Evolutionary conservation across 2,888 invertebrate species (phyloP), one percentile per base, ranked within the genome.

Genomic region (Creontiades dilutus): DNA sequence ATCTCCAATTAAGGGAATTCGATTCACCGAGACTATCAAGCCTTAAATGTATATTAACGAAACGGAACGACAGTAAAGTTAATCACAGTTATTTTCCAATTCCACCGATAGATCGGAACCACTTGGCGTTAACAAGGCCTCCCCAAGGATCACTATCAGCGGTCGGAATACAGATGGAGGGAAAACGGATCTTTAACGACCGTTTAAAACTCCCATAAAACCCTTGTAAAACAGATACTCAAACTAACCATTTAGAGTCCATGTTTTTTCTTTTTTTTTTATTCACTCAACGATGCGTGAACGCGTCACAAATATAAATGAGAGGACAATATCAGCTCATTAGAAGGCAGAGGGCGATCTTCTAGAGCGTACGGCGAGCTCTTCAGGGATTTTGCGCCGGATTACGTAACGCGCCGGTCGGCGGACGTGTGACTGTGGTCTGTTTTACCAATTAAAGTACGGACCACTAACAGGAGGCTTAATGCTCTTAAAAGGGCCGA

Each of bases 91-190:
- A 12, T 68, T 23, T 27, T 27, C 16, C 61, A 68, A 68, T 68
- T 23, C 23, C 23, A 68, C 23, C 68, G 13, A 23, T 68, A 13
- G 68, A 68, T 68, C 68, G n/a, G 68, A 23, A 9, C n/a, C 19
- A 68, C 23, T 23, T 19, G 23, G 12, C 19, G 68, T 23, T 23
- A 68, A 19, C 19, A 82, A 23, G 19, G 52, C 48, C 7, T 16
- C 47, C 14, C 0, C 52, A 82, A 47, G 82, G 82, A 82, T 46
- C 78, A 2, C 78, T 46, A 78, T 47, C 78, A 78, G 46, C 78
- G n/a, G 4, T 82, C 19, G 82, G 82, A 82, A 82, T 82, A 82
- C 82, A 82, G 52, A 82, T 82, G 82, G 52, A 52, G 82, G 52
- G 82, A 52, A 80, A 78, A 78, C 78, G 78, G 37, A 52, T 52